Evolutionary conservation across 1,140 invertebrate genomes (phyloP).

Genomic region (Pseudomyrmex flavicornis): DNA sequence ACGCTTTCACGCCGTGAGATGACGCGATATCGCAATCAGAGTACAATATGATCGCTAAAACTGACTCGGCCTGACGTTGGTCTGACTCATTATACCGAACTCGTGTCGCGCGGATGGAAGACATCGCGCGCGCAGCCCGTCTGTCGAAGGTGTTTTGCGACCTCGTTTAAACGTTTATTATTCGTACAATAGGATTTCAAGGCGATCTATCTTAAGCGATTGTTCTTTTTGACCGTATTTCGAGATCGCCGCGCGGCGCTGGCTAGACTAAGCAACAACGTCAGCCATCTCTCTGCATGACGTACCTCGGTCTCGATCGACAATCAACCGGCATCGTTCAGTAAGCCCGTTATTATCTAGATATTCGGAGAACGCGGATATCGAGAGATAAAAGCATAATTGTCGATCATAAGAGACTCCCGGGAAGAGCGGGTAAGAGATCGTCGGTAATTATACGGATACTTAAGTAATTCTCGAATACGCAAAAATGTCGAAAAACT

Average conservation of each 20-base stretch:
- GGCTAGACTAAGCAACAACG: constrained; percentile 8
- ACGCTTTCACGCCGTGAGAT: constrained; percentile 3
- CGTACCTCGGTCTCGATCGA: background rate
- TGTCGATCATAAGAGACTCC: background rate
- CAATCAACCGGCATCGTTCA: background rate
- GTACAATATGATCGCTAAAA: constrained; percentile 18
- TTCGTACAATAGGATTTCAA: constrained; percentile 26
- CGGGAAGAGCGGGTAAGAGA: background rate
- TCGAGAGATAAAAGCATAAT: constrained; percentile 2
- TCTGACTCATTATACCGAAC: constrained; percentile 47
- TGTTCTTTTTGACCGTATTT: constrained; percentile 33
- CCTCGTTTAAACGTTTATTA: constrained; percentile 29
- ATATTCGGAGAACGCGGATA: constrained; percentile 46
- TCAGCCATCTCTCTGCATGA: background rate
- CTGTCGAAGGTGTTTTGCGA: constrained; percentile 51
- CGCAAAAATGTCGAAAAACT: background rate
- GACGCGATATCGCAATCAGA: constrained; percentile 44
- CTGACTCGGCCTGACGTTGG: background rate
- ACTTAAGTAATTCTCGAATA: background rate
- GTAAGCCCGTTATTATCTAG: background rate
- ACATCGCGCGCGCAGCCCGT: background rate
- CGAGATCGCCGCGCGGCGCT: constrained; percentile 9
- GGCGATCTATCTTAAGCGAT: background rate
- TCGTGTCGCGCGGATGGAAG: background rate
- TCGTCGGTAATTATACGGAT: background rate